A percentile compares a stretch with the other conserved stretches of the same genome.
Evolutionary conservation across 35 echinoderm and acorn worm genomes (phyloP).

Genomic region (Eucidaris tribuloides): DNA sequence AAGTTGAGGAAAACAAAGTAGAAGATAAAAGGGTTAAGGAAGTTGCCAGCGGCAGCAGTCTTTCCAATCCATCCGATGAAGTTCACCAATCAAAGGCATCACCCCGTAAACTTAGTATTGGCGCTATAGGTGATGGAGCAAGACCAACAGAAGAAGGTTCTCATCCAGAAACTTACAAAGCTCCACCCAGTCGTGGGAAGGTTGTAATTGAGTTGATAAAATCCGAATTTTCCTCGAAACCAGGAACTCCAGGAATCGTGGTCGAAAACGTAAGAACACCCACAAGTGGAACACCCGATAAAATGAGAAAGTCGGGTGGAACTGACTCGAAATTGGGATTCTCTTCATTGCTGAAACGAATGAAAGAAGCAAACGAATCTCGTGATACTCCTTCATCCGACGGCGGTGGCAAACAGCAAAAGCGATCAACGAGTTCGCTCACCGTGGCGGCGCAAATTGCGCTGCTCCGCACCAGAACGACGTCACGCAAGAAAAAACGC

Average conservation of each 20-base stretch:
- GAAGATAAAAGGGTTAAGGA: too few species aligned
- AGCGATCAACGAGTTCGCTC: not conserved
- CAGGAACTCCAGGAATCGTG: not conserved
- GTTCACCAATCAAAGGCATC: too few species aligned
- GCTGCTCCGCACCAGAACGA: not conserved
- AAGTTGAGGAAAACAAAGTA: not conserved
- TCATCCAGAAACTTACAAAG: too few species aligned
- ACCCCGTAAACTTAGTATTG: too few species aligned
- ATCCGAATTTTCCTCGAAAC: not conserved
- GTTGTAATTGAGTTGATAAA: not conserved
- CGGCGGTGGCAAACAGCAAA: not conserved
- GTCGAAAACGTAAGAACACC: not conserved
- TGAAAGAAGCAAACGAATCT: not conserved
- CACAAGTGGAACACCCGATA: not conserved
- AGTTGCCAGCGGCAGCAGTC: too few species aligned
- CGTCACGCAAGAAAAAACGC: not conserved
- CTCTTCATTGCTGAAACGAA: not conserved
- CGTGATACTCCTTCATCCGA: not conserved
- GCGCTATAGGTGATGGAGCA: too few species aligned
- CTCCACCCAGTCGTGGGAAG: slow-evolving; percentile 11
- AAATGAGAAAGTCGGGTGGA: not conserved
- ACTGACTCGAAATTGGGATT: too few species aligned
- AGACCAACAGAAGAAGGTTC: too few species aligned
- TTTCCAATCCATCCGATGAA: too few species aligned
- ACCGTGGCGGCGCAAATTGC: slow-evolving; percentile 6